Conservation (phyloP, 92 coral and sea anemone species). For the Porites lobata region DNA sequence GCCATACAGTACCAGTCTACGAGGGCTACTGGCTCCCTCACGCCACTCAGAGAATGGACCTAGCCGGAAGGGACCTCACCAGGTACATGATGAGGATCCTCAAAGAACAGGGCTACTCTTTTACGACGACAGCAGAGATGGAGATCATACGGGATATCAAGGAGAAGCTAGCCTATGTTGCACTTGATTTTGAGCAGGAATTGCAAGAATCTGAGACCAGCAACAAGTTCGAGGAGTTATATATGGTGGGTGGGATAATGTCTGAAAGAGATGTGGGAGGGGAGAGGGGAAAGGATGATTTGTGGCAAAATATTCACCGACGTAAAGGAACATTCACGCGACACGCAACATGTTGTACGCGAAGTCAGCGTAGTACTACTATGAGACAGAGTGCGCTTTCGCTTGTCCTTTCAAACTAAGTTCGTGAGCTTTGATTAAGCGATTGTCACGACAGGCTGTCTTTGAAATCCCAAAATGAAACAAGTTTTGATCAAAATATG, state of each 20-base stretch:
- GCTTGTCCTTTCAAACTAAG: too few species aligned
- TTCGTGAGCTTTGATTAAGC: too few species aligned
- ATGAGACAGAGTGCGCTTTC: too few species aligned
- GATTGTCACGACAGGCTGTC: too few species aligned
- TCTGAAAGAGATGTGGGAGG: background rate
- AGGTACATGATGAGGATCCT: conserved; percentile 81
- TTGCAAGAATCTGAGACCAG: conserved; percentile 83
- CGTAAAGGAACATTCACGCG: too few species aligned
- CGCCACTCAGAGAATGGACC: conserved; percentile 90
- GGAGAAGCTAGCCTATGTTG: conserved; percentile 94
- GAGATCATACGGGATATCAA: conserved; percentile 93
- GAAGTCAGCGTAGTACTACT: too few species aligned
- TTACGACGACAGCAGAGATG: conserved; percentile 90
- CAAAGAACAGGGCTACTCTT: conserved; percentile 91
- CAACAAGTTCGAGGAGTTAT: conserved; percentile 79
- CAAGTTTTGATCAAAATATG: too few species aligned
- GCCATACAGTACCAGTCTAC: conserved; percentile 97
- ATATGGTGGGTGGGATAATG: conserved; percentile 69
- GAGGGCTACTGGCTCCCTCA: conserved; percentile 99
- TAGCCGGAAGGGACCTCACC: conserved; percentile 95
- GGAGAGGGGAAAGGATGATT: background rate
- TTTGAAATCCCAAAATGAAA: too few species aligned
- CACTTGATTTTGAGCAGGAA: conserved; percentile 87
- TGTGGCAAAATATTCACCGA: background rate
- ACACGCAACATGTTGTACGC: too few species aligned